phyloP scores from a whole-genome alignment of 2,888 invertebrate genomes.

The Parapristionchus giblindavisi region DNA sequence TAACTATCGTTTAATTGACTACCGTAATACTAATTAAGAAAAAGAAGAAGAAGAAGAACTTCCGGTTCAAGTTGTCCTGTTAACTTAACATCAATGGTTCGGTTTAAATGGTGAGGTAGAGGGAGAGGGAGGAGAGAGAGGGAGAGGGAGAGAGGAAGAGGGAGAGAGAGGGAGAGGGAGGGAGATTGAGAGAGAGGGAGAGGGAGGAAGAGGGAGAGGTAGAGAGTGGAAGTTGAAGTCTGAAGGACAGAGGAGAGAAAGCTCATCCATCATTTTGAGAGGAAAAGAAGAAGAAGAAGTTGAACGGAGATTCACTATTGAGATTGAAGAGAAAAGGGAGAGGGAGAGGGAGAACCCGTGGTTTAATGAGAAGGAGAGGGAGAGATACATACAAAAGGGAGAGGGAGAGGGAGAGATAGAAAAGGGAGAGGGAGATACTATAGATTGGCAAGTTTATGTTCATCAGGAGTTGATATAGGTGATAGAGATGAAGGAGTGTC shows the following conservation, averaged over 20 bases:
- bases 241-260: constrained; percentile 4
- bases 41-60: too few species aligned
- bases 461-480: constrained; percentile 26
- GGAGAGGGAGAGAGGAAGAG: not conserved
- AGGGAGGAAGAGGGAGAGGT: constrained; percentile 1
- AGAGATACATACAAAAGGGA: constrained; percentile 6
- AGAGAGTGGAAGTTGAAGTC: not conserved
- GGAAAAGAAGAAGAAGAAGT: constrained; percentile 4
- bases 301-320: constrained; percentile 29
- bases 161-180: not conserved
- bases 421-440: not conserved
- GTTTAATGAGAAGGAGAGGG: not conserved
- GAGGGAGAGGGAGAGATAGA: constrained; percentile 2
- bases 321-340: constrained; percentile 5
- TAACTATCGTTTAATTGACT: too few species aligned
- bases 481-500: constrained; percentile 11
- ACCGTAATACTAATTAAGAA: too few species aligned
- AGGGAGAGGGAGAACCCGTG: not conserved
- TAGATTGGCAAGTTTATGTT: constrained; percentile 3
- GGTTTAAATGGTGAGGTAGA: too few species aligned
- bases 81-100: too few species aligned
- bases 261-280: constrained; percentile 18
- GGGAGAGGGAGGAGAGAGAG: not conserved
- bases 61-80: too few species aligned
- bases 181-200: not conserved